Evolutionary conservation across 2,113 vertebrate genomes (phyloP).

Genomic region (Erinaceus europaeus): DNA sequence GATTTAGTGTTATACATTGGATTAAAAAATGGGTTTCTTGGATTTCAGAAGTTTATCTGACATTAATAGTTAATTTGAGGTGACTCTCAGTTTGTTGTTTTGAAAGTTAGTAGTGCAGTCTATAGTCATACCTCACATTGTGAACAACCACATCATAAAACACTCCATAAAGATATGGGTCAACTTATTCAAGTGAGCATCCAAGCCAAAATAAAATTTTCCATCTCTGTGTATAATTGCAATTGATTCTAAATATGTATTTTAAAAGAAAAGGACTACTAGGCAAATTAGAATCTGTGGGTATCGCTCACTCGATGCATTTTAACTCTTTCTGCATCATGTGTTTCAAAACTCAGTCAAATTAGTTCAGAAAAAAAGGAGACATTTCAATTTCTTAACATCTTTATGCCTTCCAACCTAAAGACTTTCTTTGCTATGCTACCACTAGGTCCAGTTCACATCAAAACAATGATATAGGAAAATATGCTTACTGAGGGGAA

Average conservation of each 20-base stretch:
- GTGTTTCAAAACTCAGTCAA: background rate
- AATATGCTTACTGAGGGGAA: background rate
- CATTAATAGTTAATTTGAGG: slow-evolving; percentile 23
- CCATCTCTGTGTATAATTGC: slow-evolving; percentile 74
- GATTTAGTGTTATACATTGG: slow-evolving; percentile 25
- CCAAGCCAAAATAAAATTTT: slow-evolving; percentile 64
- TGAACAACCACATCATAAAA: slow-evolving; percentile 50
- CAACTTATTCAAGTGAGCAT: slow-evolving; percentile 51
- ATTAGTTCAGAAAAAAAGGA: background rate
- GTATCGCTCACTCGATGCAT: slow-evolving; percentile 8
- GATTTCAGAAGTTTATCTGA: slow-evolving; percentile 30
- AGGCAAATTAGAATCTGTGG: slow-evolving; percentile 3
- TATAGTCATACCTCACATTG: background rate
- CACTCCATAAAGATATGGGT: slow-evolving; percentile 34
- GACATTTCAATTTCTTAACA: background rate
- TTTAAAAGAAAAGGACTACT: slow-evolving; percentile 56
- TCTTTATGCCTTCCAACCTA: background rate
- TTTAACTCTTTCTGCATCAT: background rate
- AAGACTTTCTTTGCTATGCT: background rate
- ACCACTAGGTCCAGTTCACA: background rate
- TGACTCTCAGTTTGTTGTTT: slow-evolving; percentile 1
- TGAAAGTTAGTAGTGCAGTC: background rate
- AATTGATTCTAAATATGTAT: slow-evolving; percentile 58
- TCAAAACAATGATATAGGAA: background rate
- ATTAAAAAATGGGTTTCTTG: background rate